These are phyloP conservation scores for Acanthosepion lycidas DNA, from an alignment of 2,888 invertebrate species.

Conservation along the genomic window DNA sequence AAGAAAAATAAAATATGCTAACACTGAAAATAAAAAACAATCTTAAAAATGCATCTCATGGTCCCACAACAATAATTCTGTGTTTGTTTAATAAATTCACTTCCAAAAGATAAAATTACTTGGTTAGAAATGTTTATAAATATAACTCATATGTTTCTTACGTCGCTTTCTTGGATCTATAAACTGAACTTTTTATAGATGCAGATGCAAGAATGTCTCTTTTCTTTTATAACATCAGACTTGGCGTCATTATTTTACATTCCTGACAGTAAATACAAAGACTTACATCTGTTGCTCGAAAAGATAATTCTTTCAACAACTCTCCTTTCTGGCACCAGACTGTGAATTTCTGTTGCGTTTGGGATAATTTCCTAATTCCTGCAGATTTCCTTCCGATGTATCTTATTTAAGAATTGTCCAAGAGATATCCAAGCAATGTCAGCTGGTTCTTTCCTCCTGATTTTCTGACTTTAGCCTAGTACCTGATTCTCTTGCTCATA, in stretches of 20 bases:
- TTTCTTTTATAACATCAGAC: background rate
- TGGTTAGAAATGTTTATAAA: background rate
- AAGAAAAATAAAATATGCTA: too few relatives aligned
- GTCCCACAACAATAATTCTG: background rate
- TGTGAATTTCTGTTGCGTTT: background rate
- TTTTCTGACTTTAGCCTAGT: background rate
- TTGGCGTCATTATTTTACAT: background rate
- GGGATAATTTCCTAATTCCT: conserved; percentile 9
- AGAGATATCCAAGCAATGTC: background rate
- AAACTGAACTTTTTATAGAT: background rate
- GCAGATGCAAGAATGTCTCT: background rate
- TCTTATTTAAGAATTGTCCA: conserved; percentile 33
- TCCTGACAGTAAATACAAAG: background rate
- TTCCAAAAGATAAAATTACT: background rate
- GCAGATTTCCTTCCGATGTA: background rate
- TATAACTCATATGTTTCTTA: background rate
- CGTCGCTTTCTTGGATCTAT: background rate
- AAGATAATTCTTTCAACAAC: background rate
- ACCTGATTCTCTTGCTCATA: background rate
- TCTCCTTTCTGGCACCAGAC: background rate
- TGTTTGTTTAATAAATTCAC: background rate
- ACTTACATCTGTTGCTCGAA: background rate
- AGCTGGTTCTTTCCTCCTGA: background rate
- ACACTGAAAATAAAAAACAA: background rate
- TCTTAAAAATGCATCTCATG: background rate